Evolutionary conservation across 2,888 invertebrate species (phyloP), one percentile per base, ranked within the genome.

Genomic region (Augochlorella aurata): DNA sequence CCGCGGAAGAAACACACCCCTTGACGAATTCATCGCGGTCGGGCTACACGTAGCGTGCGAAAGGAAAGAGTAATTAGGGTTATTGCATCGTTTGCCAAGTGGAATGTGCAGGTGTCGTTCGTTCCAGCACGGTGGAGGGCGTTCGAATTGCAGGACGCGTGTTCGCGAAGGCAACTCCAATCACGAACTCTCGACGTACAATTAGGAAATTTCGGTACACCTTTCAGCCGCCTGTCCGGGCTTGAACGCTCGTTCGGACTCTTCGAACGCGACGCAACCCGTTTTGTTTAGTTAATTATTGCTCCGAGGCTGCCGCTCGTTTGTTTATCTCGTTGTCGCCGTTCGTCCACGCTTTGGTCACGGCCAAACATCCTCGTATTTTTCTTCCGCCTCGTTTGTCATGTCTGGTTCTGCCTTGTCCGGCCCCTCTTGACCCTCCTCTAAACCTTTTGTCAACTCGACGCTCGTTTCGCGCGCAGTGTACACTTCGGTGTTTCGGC

Each of bases 11-110:
- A 69, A 70, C 79, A 50, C 67, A 16, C 24, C 69, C 69, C 74
- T 66, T 68, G 80, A 81, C 74, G 74, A 79, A 71, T 74, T 72
- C 74, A 77, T 79, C 80, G 75, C 29, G 66, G 72, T 45, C 49
- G 63, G 65, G 49, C 63, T 68, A 45, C 78, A 74, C 75, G 73
- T 81, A 76, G 73, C 80, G 77, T 74, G 74, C 76, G 63, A 80
- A 77, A 58, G 73, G 81, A 70, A 84, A 73, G 70, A 66, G 75
- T 78, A 81, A 84, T 84, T 81, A 84, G 81, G 84, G 76, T 84
- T 84, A 78, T 75, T 75, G 84, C 84, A 76, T 84, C 84, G 84
- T 78, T 78, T 81, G 84, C 78, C 80, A 75, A 84, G 77, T 77
- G 80, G 75, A 78, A 78, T 70, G 73, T 58, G 61, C 80, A 75